phyloP scores from a whole-genome alignment of 2,797 vertebrate species.

The Xiphorhynchus erythropygius region DNA sequence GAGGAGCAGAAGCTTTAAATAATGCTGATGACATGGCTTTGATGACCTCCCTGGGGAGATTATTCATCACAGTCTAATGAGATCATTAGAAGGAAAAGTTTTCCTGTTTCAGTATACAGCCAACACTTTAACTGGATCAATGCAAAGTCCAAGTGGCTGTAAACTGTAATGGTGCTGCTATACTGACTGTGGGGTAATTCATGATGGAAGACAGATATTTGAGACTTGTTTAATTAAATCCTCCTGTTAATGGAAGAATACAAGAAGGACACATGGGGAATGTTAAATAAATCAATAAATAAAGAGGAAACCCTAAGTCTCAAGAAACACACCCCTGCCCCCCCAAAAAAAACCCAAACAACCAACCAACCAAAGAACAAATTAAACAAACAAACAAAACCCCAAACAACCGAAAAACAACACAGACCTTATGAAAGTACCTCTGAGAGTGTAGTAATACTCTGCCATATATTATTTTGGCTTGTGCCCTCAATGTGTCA shows the following conservation, averaged over 20 bases:
- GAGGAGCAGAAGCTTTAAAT: neutral
- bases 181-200: neutral
- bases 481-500: neutral
- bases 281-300: neutral
- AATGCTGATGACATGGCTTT: neutral
- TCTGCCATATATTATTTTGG: neutral
- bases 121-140: neutral
- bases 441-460: neutral
- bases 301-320: neutral
- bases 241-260: neutral
- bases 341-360: neutral
- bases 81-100: neutral
- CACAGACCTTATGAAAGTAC: neutral
- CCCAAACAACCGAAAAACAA: neutral
- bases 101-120: neutral
- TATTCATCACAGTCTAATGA: conserved; percentile 23
- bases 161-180: neutral
- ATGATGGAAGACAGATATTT: neutral
- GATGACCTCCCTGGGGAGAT: neutral
- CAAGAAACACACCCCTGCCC: too few relatives aligned
- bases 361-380: neutral
- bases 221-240: neutral
- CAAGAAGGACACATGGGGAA: neutral
- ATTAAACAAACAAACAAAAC: too few relatives aligned
- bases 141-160: neutral